Evolutionary conservation across 2,113 vertebrate genomes (phyloP), one percentile per base, ranked within the genome.

Genomic region (Myanophis thanlyinensis): DNA sequence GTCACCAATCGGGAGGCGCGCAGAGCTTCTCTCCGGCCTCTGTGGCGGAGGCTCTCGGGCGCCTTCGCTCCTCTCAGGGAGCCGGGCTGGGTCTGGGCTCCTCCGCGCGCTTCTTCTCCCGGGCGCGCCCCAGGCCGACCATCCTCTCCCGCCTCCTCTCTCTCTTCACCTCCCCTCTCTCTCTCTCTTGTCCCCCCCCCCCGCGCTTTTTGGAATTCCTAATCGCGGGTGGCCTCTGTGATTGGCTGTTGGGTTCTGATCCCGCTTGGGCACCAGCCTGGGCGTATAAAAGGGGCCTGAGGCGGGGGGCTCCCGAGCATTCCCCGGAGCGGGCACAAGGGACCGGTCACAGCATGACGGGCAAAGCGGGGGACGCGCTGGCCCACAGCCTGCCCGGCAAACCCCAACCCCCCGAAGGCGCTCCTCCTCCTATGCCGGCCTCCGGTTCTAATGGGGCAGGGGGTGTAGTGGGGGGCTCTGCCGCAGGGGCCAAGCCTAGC

Each of bases 281-380:
- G 98, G 98, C 98, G 98, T 98, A 99, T 99, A 99, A 99, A 99
- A 99, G 97, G 98, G 98, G 97, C 97, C 98, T 98, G 98, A 98
- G 98, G 98, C 98, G 97, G 98, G 98, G 98, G 98, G 97, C 98
- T 98, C 97, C 97, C 95, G 97, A 97, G 98, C 98, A 98, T 98
- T 98, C 97, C 97, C 97, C 97, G 97, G 97, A 98, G 97, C 97
- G 98, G 98, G 98, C 98, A 98, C 98, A 96, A 97, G 98, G 98
- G 98, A 96, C 94, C 92, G 93, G 89, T 3, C 93, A 94, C 97
- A 98, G 96, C 93, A 99, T 99, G 99, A 99, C 98, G 92, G 99
- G 99, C 93, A 99, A 99, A 97, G 98, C 98, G 49, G 98, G 98
- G 96, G 97, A 98, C 49, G 97, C 98, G 97, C 96, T 99, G 88